A percentile compares a stretch with the other conserved stretches of the same genome.
Conservation (phyloP, 2,113 vertebrate genomes). For the Plecturocebus donacophilus region DNA sequence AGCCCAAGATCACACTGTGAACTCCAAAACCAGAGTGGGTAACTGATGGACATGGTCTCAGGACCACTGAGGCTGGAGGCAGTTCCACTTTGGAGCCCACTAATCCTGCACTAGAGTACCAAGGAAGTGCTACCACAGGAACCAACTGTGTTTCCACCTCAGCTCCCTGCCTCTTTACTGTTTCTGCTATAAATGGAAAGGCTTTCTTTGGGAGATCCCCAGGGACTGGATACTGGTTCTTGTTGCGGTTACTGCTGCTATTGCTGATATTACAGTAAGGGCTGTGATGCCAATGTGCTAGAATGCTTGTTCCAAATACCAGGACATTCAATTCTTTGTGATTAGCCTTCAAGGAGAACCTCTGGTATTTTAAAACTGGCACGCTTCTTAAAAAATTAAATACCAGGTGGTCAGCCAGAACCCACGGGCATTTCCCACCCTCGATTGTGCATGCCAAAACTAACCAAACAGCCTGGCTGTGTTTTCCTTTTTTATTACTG, state of each 20-base stretch:
- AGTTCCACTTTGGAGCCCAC: neutral
- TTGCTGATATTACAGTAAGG: constrained; percentile 45
- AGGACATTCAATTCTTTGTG: constrained; percentile 68
- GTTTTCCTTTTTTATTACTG: constrained; percentile 59
- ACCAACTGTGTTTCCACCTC: neutral
- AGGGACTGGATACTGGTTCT: neutral
- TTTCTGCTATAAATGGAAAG: constrained; percentile 45
- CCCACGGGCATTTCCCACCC: constrained; percentile 71
- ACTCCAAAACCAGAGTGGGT: neutral
- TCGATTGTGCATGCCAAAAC: constrained; percentile 38
- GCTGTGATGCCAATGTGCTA: neutral
- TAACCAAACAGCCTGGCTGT: constrained; percentile 56
- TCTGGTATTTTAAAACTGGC: constrained; percentile 74
- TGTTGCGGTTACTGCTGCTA: neutral
- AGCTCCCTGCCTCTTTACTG: neutral
- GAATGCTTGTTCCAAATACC: constrained; percentile 63
- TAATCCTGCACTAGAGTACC: neutral
- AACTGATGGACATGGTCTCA: neutral
- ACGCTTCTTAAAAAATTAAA: constrained; percentile 60
- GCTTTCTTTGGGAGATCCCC: constrained; percentile 13
- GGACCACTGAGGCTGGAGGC: neutral
- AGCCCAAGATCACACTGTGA: neutral
- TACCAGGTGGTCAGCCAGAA: constrained; percentile 63
- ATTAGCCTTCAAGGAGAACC: constrained; percentile 68
- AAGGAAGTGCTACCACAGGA: neutral